A percentile compares a stretch with the other conserved stretches of the same genome.
These are phyloP conservation scores for Margarornis squamiger DNA, from an alignment of 2,797 vertebrate genomes.

Conservation along the genomic window DNA sequence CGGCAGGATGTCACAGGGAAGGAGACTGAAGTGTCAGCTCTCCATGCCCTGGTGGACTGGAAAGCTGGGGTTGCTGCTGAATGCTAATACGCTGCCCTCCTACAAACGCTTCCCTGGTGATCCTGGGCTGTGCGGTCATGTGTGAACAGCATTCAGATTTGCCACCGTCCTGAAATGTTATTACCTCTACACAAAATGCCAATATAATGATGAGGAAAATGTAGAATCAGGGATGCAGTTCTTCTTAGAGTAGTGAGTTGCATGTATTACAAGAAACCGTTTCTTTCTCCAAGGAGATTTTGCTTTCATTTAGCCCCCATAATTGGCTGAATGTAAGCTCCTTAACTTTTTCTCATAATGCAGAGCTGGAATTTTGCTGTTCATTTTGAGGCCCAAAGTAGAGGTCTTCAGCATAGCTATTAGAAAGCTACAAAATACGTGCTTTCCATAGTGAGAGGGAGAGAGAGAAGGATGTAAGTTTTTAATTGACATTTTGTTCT, in stretches of 20 bases:
- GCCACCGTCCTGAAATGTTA: conserved; percentile 8
- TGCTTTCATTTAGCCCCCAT: neutral
- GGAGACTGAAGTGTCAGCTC: neutral
- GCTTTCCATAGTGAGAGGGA: neutral
- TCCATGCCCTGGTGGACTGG: neutral
- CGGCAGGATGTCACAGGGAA: neutral
- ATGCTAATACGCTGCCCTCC: neutral
- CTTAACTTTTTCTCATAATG: neutral
- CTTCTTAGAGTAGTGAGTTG: neutral
- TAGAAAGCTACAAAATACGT: neutral
- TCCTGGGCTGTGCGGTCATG: neutral
- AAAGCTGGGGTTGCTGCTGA: conserved; percentile 21
- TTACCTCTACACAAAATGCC: conserved; percentile 8
- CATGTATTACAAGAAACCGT: neutral
- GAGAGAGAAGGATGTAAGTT: neutral
- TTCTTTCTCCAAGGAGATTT: neutral
- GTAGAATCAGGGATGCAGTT: conserved; percentile 14
- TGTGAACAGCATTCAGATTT: conserved; percentile 23
- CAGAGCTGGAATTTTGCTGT: neutral
- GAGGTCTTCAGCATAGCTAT: neutral
- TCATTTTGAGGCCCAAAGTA: neutral
- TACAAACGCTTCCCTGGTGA: neutral
- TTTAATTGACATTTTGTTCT: neutral
- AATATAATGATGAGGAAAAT: conserved; percentile 9
- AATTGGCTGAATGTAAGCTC: neutral